Conservation (phyloP, 2,797 vertebrate genomes). For the Uromys caudimaculatus region DNA sequence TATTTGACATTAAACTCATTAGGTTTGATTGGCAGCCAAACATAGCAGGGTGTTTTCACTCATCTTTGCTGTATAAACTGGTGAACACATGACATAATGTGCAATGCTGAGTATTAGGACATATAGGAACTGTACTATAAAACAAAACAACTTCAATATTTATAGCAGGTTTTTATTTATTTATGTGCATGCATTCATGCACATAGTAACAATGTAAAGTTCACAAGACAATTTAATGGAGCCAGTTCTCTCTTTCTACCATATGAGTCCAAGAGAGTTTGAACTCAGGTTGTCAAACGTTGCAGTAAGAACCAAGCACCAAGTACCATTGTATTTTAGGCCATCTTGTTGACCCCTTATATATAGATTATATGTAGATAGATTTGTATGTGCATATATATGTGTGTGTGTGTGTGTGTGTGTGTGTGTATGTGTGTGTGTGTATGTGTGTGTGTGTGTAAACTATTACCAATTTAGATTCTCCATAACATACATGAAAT, state of each 20-base stretch:
- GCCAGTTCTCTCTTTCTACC: background rate
- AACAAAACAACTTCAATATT: background rate
- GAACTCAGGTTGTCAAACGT: background rate
- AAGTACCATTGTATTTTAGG: background rate
- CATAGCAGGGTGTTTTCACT: slow-evolving; percentile 10
- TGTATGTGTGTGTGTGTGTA: background rate
- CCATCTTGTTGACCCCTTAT: background rate
- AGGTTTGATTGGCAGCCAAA: slow-evolving; percentile 58
- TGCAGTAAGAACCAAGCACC: background rate
- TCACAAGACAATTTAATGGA: background rate
- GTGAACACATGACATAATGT: background rate
- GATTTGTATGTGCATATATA: too few species aligned
- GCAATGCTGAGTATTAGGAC: background rate
- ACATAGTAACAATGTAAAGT: background rate
- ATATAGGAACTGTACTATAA: background rate
- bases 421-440: background rate
- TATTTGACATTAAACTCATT: slow-evolving; percentile 64
- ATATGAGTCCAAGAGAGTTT: background rate
- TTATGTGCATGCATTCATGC: background rate
- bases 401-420: background rate
- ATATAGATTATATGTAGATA: background rate
- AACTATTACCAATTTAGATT: background rate
- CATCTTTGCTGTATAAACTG: slow-evolving; percentile 38
- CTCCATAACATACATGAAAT: background rate
- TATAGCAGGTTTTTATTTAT: background rate